phyloP scores from a whole-genome alignment of 1,140 invertebrate species.

The Carcinoscorpius rotundicauda region DNA sequence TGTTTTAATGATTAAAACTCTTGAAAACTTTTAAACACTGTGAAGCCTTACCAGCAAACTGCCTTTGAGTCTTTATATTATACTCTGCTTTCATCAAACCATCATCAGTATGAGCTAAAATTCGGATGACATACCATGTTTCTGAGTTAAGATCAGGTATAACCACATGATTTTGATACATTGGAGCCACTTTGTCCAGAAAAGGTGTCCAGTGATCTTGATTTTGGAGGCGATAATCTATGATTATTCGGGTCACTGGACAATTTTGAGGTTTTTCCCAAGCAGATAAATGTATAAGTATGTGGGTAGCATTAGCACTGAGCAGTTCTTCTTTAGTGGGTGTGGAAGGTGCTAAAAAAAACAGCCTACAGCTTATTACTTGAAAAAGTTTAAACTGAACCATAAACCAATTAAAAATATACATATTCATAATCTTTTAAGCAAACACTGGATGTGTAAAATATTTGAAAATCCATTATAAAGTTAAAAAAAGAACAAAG shows the following conservation, averaged over 20 bases:
- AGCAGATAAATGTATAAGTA: conserved; percentile 52
- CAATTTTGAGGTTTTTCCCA: conserved; percentile 53
- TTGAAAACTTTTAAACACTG: too few species aligned
- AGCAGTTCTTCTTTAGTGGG: conserved; percentile 49
- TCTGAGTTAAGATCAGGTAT: conserved; percentile 34
- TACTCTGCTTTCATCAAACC: conserved; percentile 30
- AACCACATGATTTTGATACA: conserved; percentile 28
- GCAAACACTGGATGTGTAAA: too few species aligned
- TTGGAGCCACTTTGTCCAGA: conserved; percentile 7
- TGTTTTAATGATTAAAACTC: too few species aligned
- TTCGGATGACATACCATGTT: conserved; percentile 34
- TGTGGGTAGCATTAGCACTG: conserved; percentile 51
- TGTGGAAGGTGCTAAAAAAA: conserved; percentile 44
- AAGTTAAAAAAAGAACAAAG: too few species aligned
- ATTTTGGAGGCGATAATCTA: conserved; percentile 51
- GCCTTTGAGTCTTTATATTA: too few species aligned
- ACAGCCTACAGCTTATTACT: too few species aligned
- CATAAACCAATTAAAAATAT: too few species aligned
- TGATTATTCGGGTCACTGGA: conserved; percentile 56
- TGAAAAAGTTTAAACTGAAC: too few species aligned
- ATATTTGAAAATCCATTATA: too few species aligned
- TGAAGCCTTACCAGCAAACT: too few species aligned
- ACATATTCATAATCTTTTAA: too few species aligned
- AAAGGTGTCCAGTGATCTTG: conserved; percentile 18
- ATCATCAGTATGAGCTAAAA: conserved; percentile 35